Conservation (phyloP, 2,797 vertebrate genomes). For the Sparidentex hasta region DNA sequence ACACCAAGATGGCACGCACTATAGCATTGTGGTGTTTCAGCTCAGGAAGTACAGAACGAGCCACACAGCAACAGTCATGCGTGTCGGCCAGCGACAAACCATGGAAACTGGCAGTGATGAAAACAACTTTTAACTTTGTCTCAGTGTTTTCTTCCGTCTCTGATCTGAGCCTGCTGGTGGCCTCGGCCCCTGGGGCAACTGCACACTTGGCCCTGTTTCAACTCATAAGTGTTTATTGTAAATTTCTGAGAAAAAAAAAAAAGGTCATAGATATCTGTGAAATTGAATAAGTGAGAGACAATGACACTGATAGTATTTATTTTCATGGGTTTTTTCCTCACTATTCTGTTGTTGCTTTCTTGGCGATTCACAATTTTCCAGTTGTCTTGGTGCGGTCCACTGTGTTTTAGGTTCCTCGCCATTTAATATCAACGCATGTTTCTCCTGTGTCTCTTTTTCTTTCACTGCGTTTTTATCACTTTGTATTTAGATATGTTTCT, state of each 20-base stretch:
- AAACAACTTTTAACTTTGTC: slow-evolving; percentile 56
- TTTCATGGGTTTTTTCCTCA: not conserved
- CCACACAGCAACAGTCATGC: slow-evolving; percentile 60
- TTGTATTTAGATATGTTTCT: too few species aligned
- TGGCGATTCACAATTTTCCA: too few species aligned
- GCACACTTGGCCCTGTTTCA: slow-evolving; percentile 17
- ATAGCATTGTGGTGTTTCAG: slow-evolving; percentile 59
- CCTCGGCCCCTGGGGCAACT: slow-evolving; percentile 14
- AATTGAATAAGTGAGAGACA: not conserved
- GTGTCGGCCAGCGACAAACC: slow-evolving; percentile 28
- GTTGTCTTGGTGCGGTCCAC: too few species aligned
- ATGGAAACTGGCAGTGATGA: slow-evolving; percentile 57
- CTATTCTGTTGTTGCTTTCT: not conserved
- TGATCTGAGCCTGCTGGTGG: slow-evolving; percentile 31
- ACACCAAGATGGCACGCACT: slow-evolving; percentile 49
- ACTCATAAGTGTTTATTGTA: slow-evolving; percentile 39
- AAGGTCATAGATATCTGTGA: not conserved
- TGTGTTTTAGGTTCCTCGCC: too few species aligned
- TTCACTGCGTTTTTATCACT: too few species aligned
- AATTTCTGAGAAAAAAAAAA: not conserved
- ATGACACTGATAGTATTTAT: not conserved
- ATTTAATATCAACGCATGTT: too few species aligned
- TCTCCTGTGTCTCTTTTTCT: too few species aligned
- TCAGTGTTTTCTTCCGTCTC: slow-evolving; percentile 34
- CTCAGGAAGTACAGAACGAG: slow-evolving; percentile 73